phyloP scores from a whole-genome alignment of 2,113 vertebrate species.

The Macroglossus sobrinus region DNA sequence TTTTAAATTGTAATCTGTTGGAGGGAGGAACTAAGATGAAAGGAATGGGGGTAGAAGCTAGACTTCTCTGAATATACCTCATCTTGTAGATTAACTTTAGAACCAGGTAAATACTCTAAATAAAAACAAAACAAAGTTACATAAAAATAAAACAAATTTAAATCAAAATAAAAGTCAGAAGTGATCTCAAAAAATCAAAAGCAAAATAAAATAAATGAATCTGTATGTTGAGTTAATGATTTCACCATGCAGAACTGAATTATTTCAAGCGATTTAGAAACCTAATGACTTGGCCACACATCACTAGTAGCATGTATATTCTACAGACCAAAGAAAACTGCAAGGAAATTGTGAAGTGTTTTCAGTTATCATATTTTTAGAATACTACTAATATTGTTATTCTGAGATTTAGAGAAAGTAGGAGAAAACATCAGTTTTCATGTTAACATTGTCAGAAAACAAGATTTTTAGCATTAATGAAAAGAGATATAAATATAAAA shows the following conservation, averaged over 20 bases:
- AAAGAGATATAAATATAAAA: neutral
- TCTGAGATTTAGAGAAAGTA: neutral
- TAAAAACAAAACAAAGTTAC: constrained; percentile 3
- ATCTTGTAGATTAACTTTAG: neutral
- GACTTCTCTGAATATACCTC: neutral
- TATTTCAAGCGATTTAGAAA: neutral
- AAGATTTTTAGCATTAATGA: neutral
- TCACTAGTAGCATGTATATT: neutral
- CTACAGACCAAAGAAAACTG: neutral
- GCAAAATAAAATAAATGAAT: neutral
- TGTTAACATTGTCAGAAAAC: neutral
- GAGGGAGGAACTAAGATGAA: neutral
- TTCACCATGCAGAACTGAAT: neutral
- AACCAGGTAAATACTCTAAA: neutral
- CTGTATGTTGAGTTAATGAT: neutral
- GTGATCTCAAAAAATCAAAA: neutral
- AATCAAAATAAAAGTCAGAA: neutral
- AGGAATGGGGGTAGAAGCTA: neutral
- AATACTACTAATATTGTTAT: neutral
- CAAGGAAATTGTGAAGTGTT: neutral
- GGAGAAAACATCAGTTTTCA: neutral
- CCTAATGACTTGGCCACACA: neutral
- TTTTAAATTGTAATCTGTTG: neutral
- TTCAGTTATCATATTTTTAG: neutral
- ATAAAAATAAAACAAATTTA: neutral